Conservation (phyloP, 2,888 invertebrate species). For the Platypus cylindrus region DNA sequence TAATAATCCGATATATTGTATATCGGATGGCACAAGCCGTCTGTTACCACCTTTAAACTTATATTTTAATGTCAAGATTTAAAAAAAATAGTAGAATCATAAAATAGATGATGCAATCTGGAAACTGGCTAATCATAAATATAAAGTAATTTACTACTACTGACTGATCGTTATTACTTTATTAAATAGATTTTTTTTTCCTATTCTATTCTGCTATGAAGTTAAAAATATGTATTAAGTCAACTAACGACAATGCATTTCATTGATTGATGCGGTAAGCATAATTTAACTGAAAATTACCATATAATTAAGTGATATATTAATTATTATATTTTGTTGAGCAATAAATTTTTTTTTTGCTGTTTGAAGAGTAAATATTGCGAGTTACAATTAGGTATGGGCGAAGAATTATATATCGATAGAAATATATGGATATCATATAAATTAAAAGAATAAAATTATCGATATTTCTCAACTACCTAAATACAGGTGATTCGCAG, state of each 20-base stretch:
- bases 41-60: too few species aligned
- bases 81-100: too few species aligned
- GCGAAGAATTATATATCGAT: too few species aligned
- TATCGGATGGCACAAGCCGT: too few species aligned
- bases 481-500: too few species aligned
- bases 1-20: too few species aligned
- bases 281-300: conserved; percentile 9
- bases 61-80: too few species aligned
- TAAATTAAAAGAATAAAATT: too few species aligned
- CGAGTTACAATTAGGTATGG: too few species aligned
- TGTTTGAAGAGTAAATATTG: conserved; percentile 8
- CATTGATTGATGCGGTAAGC: conserved; percentile 12
- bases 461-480: too few species aligned
- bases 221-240: conserved; percentile 15
- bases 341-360: conserved; percentile 5
- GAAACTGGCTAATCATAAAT: conserved; percentile 10
- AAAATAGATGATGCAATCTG: conserved; percentile 11
- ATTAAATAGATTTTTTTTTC: conserved; percentile 12
- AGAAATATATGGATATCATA: too few species aligned
- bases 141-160: conserved; percentile 12
- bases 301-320: conserved; percentile 10
- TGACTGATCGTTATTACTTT: conserved; percentile 11
- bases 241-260: conserved; percentile 13
- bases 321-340: conserved; percentile 7
- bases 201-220: conserved; percentile 12